Percentiles rank a stretch among this genome's conserved stretches.
phyloP scores from a whole-genome alignment of 2,888 invertebrate genomes.

The Dinocampus coccinellae region DNA sequence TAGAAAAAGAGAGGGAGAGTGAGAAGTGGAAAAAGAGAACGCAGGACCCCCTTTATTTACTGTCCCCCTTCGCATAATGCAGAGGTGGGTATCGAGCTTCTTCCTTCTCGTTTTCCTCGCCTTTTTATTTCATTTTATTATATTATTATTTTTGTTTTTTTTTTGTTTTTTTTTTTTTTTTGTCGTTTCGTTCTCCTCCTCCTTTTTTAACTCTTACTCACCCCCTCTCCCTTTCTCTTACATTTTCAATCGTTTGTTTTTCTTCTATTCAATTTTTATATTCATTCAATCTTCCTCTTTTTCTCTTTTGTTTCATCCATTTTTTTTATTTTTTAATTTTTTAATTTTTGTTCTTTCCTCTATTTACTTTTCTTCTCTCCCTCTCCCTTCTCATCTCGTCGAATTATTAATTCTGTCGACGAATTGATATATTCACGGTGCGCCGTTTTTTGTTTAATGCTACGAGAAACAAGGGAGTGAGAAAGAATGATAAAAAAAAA shows the following conservation, averaged over 20 bases:
- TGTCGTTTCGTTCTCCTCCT: slow-evolving; percentile 20
- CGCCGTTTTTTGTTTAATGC: slow-evolving; percentile 27
- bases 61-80: slow-evolving; percentile 50
- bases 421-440: slow-evolving; percentile 40
- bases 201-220: too few relatives aligned
- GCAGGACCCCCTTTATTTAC: slow-evolving; percentile 52
- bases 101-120: slow-evolving; percentile 24
- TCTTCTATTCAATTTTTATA: slow-evolving; percentile 13
- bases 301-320: background rate
- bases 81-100: slow-evolving; percentile 36
- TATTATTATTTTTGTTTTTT: background rate
- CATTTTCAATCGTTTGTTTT: slow-evolving; percentile 20
- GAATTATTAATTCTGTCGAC: slow-evolving; percentile 44
- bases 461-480: slow-evolving; percentile 23
- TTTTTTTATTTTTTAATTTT: slow-evolving; percentile 17
- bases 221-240: background rate
- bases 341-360: slow-evolving; percentile 7
- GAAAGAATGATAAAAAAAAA: slow-evolving; percentile 13
- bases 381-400: slow-evolving; percentile 28
- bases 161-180: slow-evolving; percentile 1
- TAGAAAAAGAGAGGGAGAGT: slow-evolving; percentile 31
- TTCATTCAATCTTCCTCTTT: slow-evolving; percentile 7
- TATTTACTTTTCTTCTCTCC: background rate
- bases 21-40: slow-evolving; percentile 26
- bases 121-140: background rate